These are phyloP conservation scores for Lasioglossum oenotherae DNA, from an alignment of 2,888 invertebrate genomes.

Conservation along the genomic window DNA sequence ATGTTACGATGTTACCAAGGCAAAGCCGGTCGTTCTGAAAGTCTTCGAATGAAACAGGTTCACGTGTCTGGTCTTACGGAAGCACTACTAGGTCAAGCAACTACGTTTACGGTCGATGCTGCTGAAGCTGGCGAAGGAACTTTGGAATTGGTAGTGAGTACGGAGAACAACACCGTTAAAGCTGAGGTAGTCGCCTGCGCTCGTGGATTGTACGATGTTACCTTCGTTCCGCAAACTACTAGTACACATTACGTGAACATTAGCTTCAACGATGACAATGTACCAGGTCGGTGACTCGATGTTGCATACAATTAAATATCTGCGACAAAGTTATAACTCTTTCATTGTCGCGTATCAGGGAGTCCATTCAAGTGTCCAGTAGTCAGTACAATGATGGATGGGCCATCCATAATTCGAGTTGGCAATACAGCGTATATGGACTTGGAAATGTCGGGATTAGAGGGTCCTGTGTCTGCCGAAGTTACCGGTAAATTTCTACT, in stretches of 20 bases:
- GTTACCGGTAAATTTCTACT: slow-evolving; percentile 84
- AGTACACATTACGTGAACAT: slow-evolving; percentile 96
- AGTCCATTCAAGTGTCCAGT: slow-evolving; percentile 94
- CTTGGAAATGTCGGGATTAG: slow-evolving; percentile 83
- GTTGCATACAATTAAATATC: not conserved
- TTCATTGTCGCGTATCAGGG: slow-evolving; percentile 84
- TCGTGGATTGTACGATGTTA: slow-evolving; percentile 95
- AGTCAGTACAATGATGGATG: slow-evolving; percentile 85
- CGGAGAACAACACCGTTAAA: slow-evolving; percentile 94
- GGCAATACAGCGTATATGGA: slow-evolving; percentile 83
- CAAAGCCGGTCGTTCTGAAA: slow-evolving; percentile 77
- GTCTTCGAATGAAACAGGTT: slow-evolving; percentile 65
- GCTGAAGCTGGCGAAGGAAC: slow-evolving; percentile 98
- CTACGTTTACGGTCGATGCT: slow-evolving; percentile 97
- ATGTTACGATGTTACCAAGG: slow-evolving; percentile 93
- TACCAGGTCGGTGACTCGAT: slow-evolving; percentile 86
- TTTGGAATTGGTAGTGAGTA: slow-evolving; percentile 95
- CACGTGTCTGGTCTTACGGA: slow-evolving; percentile 82
- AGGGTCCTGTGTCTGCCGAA: slow-evolving; percentile 83
- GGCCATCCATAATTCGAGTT: slow-evolving; percentile 81
- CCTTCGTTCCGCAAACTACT: slow-evolving; percentile 95
- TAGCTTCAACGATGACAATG: slow-evolving; percentile 96
- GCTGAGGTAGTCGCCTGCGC: slow-evolving; percentile 95
- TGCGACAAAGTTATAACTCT: not conserved
- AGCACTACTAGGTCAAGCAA: slow-evolving; percentile 90